Evolutionary conservation across 2,797 vertebrate species (phyloP).

Genomic region (Benthosema pterotum): DNA sequence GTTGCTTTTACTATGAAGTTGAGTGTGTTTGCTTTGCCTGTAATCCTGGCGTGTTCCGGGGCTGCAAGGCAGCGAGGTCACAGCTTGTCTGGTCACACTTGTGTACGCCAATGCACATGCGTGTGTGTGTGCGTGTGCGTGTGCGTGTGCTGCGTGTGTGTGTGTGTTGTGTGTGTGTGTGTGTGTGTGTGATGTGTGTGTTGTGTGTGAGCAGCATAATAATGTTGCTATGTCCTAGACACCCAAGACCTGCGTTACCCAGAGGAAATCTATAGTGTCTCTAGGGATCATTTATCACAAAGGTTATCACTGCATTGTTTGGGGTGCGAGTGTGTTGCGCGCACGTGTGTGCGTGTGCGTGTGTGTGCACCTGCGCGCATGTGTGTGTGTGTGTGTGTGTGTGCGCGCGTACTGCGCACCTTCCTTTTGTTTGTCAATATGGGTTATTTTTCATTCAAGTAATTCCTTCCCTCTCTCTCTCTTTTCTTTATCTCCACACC

Average conservation of each 20-base stretch:
- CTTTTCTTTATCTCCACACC: slow-evolving; percentile 5
- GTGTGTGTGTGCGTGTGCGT: slow-evolving; percentile 12
- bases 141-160: too few relatives aligned
- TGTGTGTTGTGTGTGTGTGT: too few relatives aligned
- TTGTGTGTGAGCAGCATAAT: slow-evolving; percentile 56
- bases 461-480: slow-evolving; percentile 37
- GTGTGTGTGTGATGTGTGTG: slow-evolving; percentile 15
- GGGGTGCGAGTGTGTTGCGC: slow-evolving; percentile 21
- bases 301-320: slow-evolving; percentile 66
- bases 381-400: too few relatives aligned
- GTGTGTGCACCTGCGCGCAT: too few relatives aligned
- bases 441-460: slow-evolving; percentile 32
- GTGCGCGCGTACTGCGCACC: too few relatives aligned
- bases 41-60: slow-evolving; percentile 34
- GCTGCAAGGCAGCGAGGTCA: slow-evolving; percentile 21
- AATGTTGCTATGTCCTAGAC: slow-evolving; percentile 61
- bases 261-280: slow-evolving; percentile 59
- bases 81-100: slow-evolving; percentile 46
- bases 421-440: too few relatives aligned
- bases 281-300: slow-evolving; percentile 60
- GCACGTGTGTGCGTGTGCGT: background rate
- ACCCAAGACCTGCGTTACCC: slow-evolving; percentile 55
- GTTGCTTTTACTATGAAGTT: slow-evolving; percentile 18
- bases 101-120: background rate
- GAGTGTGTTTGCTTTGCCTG: slow-evolving; percentile 40